A percentile compares a stretch with the other conserved stretches of the same genome.
Evolutionary conservation across 92 coral and sea anemone species (phyloP).

Genomic region (Anthopleura xanthogrammica): DNA sequence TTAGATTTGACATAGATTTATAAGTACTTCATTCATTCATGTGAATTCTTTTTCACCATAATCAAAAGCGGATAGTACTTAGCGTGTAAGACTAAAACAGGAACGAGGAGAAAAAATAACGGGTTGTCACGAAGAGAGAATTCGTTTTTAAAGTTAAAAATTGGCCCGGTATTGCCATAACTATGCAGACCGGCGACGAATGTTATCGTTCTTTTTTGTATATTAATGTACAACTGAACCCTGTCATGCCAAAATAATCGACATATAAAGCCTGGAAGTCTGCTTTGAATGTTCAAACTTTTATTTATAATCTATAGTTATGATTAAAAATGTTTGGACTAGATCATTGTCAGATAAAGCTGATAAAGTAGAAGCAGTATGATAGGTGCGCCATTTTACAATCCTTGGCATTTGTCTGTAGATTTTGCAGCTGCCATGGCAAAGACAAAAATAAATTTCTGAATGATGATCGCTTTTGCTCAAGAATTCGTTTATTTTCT

Average conservation of each 20-base stretch:
- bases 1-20: too few species aligned
- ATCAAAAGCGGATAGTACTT: background rate
- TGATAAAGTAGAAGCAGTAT: background rate
- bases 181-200: background rate
- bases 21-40: background rate
- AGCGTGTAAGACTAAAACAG: background rate
- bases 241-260: background rate
- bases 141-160: background rate
- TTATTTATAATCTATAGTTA: background rate
- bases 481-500: background rate
- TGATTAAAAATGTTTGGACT: constrained; percentile 3
- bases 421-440: background rate
- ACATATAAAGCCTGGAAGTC: constrained; percentile 3
- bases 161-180: background rate
- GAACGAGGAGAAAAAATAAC: background rate
- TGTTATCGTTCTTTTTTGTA: background rate
- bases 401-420: background rate
- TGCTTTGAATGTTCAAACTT: background rate
- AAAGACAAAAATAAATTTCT: background rate
- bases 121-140: background rate
- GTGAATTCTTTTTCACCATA: background rate
- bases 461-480: background rate
- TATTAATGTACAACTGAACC: background rate
- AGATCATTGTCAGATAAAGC: background rate
- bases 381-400: background rate